Evolutionary conservation across 2,888 invertebrate species (phyloP).

Genomic region (Acanthacorydalis orientalis): DNA sequence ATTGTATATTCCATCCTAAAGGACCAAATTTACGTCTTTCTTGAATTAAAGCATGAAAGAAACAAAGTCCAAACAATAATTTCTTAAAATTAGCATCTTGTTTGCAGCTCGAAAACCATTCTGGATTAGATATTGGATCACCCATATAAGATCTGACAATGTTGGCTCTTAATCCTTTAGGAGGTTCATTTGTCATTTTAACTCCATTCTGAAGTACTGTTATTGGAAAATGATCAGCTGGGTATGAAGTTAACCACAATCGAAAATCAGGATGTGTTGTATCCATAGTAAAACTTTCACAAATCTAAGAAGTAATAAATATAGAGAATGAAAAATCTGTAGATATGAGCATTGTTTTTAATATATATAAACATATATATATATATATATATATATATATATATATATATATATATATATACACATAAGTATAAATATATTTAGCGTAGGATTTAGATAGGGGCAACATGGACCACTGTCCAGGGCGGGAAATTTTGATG

Average conservation of each 20-base stretch:
- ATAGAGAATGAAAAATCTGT: neutral
- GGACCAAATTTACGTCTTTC: constrained; percentile 85
- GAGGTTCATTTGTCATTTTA: constrained; percentile 95
- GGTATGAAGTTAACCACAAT: constrained; percentile 91
- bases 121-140: constrained; percentile 74
- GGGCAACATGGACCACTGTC: no score
- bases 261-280: constrained; percentile 81
- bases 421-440: no score
- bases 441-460: no score
- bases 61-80: constrained; percentile 73
- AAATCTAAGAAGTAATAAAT: constrained; percentile 36
- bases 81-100: constrained; percentile 66
- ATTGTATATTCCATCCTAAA: constrained; percentile 89
- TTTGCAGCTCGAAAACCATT: constrained; percentile 74
- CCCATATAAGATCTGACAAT: constrained; percentile 66
- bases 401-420: no score
- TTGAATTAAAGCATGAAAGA: constrained; percentile 87
- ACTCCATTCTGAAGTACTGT: constrained; percentile 83
- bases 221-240: constrained; percentile 82
- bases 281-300: constrained; percentile 66
- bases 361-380: no score
- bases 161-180: constrained; percentile 75
- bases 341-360: no score
- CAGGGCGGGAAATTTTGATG: no score
- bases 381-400: no score